phyloP scores from a whole-genome alignment of 1,140 invertebrate species.

The Coenobita brevimanus region DNA sequence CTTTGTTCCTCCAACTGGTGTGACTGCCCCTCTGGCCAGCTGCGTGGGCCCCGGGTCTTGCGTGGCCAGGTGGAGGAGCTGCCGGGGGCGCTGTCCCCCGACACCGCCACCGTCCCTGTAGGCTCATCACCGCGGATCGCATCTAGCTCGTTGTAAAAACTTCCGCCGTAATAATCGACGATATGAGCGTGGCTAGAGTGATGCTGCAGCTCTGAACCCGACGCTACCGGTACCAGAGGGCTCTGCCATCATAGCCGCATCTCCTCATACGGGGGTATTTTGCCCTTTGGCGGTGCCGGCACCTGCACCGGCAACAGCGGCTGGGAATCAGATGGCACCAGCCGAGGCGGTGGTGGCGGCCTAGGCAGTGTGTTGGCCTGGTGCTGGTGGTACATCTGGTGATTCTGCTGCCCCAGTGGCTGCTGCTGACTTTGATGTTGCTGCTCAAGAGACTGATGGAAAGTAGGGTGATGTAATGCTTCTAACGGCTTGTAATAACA shows the following conservation, averaged over 20 bases:
- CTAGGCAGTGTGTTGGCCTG: conserved; percentile 26
- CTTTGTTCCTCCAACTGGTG: too few species aligned
- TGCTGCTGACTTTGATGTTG: conserved; percentile 16
- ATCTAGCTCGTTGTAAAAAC: too few species aligned
- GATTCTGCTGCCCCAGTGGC: conserved; percentile 9
- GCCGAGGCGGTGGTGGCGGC: conserved; percentile 49
- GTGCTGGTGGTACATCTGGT: conserved; percentile 16
- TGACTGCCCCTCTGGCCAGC: too few species aligned
- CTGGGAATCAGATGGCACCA: conserved; percentile 52
- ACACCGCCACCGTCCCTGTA: too few species aligned
- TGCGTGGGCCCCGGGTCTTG: too few species aligned
- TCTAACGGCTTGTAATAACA: too few species aligned
- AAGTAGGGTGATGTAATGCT: too few species aligned
- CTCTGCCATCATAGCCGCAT: conserved; percentile 67
- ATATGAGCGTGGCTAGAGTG: background rate
- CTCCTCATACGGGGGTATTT: conserved; percentile 66
- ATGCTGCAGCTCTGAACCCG: conserved; percentile 36
- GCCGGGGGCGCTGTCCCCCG: too few species aligned
- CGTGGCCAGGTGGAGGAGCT: too few species aligned
- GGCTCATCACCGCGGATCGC: too few species aligned
- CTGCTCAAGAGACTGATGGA: background rate
- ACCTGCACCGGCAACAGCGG: conserved; percentile 61
- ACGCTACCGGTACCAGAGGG: conserved; percentile 69
- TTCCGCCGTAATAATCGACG: too few species aligned
- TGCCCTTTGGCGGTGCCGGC: conserved; percentile 61